Base-by-base conservation (phyloP, 2,797 vertebrate species). In the Cyclopterus lumpus region DNA sequence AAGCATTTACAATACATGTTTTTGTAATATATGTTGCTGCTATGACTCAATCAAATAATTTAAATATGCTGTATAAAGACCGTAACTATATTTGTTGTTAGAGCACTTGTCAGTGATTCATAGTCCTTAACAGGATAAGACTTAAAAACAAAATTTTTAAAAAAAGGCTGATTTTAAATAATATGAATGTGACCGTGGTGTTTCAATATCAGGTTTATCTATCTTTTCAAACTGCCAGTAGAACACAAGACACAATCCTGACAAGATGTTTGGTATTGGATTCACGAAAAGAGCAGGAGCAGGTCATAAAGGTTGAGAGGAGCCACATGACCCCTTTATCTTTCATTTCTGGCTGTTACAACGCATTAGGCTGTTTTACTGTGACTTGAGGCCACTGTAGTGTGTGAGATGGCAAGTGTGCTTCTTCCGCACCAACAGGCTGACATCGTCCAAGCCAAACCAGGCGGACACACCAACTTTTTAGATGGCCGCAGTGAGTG, bases 401-500 rank as follows among this genome's bases (percentile, higher is more conserved):
- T 51, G 22, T 61, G 59, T 55, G 67, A 59, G 64, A 80, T 36
- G 65, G 55, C 14, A 38, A 73, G 65, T 26, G 55, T 73, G 67
- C 75, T 84, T 75, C 67, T 77, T 83, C 66, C 55, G 57, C 74
- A 70, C 71, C 65, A 46, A 44, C 73, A 61, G 79, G 68, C 80
- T 79, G 81, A 82, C 53, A 69, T 67, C 61, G 53, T 86, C 87
- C 89, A 88, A 87, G 77, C 75, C 68, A 64, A 40, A 77, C 79
- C 67, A 58, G 71, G 70, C 76, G 69, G 86, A 89, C 83, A 80
- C 77, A 89, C 81, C 42, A 81, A 88, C 83, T 88, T 84, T 80
- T 84, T 84, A 78, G 83, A 83, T 74, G 84, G 77, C 79, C 46
- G 55, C 78, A 73, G 68, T 36, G 81, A 83, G 72, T 42, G 75